Base-by-base conservation (phyloP, 2,888 invertebrate genomes). In the Sarcophaga rosellei region DNA sequence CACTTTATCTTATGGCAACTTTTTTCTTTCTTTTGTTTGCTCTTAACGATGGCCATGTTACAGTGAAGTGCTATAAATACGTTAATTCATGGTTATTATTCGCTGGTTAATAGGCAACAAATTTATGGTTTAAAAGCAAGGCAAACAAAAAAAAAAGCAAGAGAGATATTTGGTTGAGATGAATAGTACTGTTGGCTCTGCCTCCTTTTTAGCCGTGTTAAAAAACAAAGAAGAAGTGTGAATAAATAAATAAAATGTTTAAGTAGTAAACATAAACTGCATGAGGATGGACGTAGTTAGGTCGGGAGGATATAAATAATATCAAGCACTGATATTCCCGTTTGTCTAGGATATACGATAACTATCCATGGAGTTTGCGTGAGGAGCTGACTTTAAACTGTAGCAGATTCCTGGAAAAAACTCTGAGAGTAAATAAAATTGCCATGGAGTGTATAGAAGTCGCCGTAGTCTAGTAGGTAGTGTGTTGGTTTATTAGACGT, bases 1-100 rank as follows among this genome's bases (percentile, higher is more conserved):
- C 23, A 23, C 21, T 17, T 35, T 35, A n/a, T 66, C n/a, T 53
- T 53, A 53, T 53, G 20, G 66, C 11, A 35, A 35, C 53, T 66
- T 59, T 70, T 68, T 44, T 53, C 11, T 21, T 80, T 1, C 75
- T 12, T 57, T 84, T 15, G 12, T 53, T 17, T 35, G 35, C 73
- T 73, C 63, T 59, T 73, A 80, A 83, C 80, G 80, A 86, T 82
- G 83, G 69, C 77, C 85, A 82, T 83, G 86, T 88, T 87, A 83
- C 35, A 8, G 84, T 83, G 87, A 86, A 88, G 85, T 85, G 87
- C 88, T 82, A 90, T 91, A 90, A 91, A 91, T 90, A 90, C 89
- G 90, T 88, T 89, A 90, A 90, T 89, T 88, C 88, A 89, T 89
- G 88, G 82, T 89, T 89, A 87, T 88, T 77, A 83, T 76, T 79